Evolutionary conservation across 1,140 invertebrate genomes (phyloP).

Genomic region (Lepidurus couesii): DNA sequence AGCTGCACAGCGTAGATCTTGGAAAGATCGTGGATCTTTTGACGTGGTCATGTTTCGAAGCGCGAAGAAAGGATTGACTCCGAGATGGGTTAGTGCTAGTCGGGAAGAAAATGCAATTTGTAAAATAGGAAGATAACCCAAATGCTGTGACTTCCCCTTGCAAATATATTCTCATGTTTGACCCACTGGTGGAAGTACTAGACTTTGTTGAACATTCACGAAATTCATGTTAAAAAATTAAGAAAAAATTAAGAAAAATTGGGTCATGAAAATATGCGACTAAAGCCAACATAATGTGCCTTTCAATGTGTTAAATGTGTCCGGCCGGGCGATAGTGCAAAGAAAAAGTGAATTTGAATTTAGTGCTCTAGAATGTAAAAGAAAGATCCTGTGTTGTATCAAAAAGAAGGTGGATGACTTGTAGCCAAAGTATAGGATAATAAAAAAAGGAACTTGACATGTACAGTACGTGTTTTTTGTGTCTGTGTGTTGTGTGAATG

Average conservation of each 20-base stretch:
- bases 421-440: conserved; percentile 19
- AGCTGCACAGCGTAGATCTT: too few species aligned
- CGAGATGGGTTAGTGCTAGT: conserved; percentile 17
- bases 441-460: background rate
- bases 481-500: background rate
- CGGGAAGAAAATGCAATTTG: conserved; percentile 12
- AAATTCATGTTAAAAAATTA: too few species aligned
- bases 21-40: background rate
- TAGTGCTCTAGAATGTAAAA: background rate
- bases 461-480: background rate
- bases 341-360: background rate
- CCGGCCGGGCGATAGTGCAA: background rate
- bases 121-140: background rate
- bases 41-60: background rate
- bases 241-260: too few species aligned
- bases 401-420: background rate
- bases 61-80: background rate
- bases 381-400: background rate
- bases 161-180: background rate
- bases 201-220: background rate
- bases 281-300: background rate
- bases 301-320: background rate
- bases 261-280: too few species aligned
- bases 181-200: background rate
- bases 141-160: background rate